These are phyloP conservation scores for Hydrolagus affinis DNA, from an alignment of 2,113 vertebrate genomes.

Conservation along the genomic window DNA sequence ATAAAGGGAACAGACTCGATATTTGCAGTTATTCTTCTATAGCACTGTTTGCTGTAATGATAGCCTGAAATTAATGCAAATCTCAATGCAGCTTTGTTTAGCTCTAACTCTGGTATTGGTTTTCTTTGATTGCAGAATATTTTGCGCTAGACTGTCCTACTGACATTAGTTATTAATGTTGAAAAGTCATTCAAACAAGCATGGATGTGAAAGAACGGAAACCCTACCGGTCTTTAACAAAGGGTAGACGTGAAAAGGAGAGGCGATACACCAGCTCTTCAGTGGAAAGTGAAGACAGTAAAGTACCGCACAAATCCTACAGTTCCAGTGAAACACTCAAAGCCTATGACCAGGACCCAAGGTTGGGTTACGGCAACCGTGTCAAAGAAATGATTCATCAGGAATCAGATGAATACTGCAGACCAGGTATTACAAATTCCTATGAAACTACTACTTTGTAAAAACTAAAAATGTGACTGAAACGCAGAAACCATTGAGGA, in stretches of 20 bases:
- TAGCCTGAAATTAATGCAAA: not conserved
- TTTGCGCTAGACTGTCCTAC: not conserved
- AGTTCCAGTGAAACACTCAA: slow-evolving; percentile 98
- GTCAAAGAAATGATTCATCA: slow-evolving; percentile 90
- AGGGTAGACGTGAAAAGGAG: slow-evolving; percentile 74
- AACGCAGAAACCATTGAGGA: not conserved
- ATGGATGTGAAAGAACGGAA: slow-evolving; percentile 97
- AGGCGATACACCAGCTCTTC: slow-evolving; percentile 91
- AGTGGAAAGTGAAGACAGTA: slow-evolving; percentile 83
- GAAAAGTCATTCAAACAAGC: slow-evolving; percentile 56
- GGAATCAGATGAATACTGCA: slow-evolving; percentile 82
- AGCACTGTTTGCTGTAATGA: not conserved
- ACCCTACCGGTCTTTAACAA: slow-evolving; percentile 87
- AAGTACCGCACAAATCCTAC: slow-evolving; percentile 84
- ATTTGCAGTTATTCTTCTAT: not conserved
- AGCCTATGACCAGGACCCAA: slow-evolving; percentile 89
- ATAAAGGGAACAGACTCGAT: not conserved
- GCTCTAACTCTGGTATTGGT: not conserved
- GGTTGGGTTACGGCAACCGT: slow-evolving; percentile 69
- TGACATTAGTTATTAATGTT: slow-evolving; percentile 57
- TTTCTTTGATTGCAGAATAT: slow-evolving; percentile 26
- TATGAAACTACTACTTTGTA: not conserved
- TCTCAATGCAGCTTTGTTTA: not conserved
- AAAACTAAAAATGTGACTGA: not conserved
- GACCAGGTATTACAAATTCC: slow-evolving; percentile 57